Evolutionary conservation across 2,113 vertebrate species (phyloP).

Genomic region (Laticauda colubrina): DNA sequence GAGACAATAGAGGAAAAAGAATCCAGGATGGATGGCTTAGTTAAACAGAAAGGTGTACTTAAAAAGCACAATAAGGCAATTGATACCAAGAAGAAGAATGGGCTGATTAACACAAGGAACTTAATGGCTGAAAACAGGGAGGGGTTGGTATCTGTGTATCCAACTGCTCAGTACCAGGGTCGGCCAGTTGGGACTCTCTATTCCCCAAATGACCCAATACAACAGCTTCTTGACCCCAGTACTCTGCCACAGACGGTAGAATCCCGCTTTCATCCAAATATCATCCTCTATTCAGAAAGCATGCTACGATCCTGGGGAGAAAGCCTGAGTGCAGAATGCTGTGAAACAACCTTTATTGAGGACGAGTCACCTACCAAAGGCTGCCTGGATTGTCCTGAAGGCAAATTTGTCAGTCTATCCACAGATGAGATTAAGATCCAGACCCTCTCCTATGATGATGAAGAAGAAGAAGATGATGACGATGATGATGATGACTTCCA

Average conservation of each 20-base stretch:
- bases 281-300: slow-evolving; percentile 85
- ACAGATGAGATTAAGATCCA: slow-evolving; percentile 85
- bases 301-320: slow-evolving; percentile 82
- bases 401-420: slow-evolving; percentile 83
- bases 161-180: slow-evolving; percentile 80
- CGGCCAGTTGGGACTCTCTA: slow-evolving; percentile 61
- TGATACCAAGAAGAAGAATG: slow-evolving; percentile 76
- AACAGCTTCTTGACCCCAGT: slow-evolving; percentile 86
- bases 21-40: slow-evolving; percentile 69
- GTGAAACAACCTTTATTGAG: slow-evolving; percentile 94
- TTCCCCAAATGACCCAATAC: slow-evolving; percentile 59
- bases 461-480: slow-evolving; percentile 67
- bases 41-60: slow-evolving; percentile 64
- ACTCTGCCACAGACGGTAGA: slow-evolving; percentile 78
- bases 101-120: slow-evolving; percentile 85
- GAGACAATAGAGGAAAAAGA: slow-evolving; percentile 15
- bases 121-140: slow-evolving; percentile 77
- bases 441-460: slow-evolving; percentile 87
- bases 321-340: slow-evolving; percentile 76
- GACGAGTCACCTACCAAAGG: slow-evolving; percentile 78
- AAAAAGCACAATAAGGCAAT: slow-evolving; percentile 64
- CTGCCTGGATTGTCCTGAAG: slow-evolving; percentile 76
- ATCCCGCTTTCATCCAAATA: slow-evolving; percentile 77
- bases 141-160: slow-evolving; percentile 80
- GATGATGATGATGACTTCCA: slow-evolving; percentile 85